phyloP scores from a whole-genome alignment of 2,113 vertebrate genomes.

The Penelope pileata region DNA sequence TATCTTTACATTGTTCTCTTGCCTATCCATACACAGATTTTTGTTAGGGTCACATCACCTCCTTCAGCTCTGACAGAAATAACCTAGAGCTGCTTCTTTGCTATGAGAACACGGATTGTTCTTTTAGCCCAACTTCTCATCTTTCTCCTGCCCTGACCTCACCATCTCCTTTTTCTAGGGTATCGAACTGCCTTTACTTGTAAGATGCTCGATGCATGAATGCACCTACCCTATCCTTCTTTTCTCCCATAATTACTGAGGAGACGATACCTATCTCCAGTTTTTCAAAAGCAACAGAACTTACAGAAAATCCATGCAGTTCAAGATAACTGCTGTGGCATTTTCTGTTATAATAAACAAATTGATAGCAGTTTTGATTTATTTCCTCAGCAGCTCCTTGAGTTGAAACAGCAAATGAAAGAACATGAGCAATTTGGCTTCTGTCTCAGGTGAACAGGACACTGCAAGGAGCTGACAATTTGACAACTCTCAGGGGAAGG shows the following conservation, averaged over 20 bases:
- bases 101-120: background rate
- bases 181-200: background rate
- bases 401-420: background rate
- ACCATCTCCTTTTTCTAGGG: background rate
- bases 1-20: background rate
- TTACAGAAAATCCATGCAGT: background rate
- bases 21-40: background rate
- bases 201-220: background rate
- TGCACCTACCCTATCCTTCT: background rate
- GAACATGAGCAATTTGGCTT: background rate
- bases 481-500: background rate
- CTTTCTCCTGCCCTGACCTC: background rate
- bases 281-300: background rate
- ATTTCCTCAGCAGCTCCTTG: background rate
- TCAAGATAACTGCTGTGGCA: background rate
- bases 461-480: background rate
- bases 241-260: background rate
- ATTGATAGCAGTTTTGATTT: background rate
- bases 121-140: background rate
- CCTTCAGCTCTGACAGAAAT: background rate
- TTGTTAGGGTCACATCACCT: background rate
- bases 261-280: background rate
- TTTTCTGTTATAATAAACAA: background rate
- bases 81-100: background rate
- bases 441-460: slow-evolving; percentile 10